Evolutionary conservation across 2,888 invertebrate species (phyloP).

Genomic region (Bombylius discolor): DNA sequence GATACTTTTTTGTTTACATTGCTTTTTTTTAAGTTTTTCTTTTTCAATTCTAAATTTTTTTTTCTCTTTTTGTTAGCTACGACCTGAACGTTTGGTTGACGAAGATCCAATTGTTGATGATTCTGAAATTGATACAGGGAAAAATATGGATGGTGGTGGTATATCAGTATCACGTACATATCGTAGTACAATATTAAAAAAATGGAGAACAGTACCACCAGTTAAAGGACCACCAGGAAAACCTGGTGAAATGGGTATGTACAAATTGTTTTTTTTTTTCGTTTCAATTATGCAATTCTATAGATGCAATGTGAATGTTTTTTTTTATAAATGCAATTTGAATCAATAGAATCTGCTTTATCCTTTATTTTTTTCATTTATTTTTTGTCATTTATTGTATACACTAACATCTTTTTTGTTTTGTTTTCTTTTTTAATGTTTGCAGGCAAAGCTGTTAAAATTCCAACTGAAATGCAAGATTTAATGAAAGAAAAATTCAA

Average conservation of each 20-base stretch:
- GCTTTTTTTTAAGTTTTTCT: no score
- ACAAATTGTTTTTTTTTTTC: no score
- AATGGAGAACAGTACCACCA: conserved; percentile 61
- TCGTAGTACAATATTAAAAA: conserved; percentile 40
- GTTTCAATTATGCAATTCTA: not conserved
- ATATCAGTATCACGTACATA: conserved; percentile 32
- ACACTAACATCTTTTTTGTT: not conserved
- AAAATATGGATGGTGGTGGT: conserved; percentile 30
- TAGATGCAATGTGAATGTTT: no score
- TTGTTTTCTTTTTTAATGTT: conserved; percentile 16
- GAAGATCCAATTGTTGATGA: conserved; percentile 35
- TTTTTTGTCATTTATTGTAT: no score
- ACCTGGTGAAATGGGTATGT: conserved; percentile 80
- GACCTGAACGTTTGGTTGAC: conserved; percentile 28
- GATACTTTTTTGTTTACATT: no score
- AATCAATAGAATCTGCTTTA: no score
- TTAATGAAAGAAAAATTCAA: conserved; percentile 91
- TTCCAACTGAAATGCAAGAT: conserved; percentile 73
- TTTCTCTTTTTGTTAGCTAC: conserved; percentile 10
- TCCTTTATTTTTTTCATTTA: no score
- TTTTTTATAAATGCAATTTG: no score
- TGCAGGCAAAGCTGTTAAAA: conserved; percentile 65
- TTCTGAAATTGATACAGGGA: conserved; percentile 36
- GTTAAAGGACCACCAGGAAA: conserved; percentile 52
- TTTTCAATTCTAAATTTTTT: not conserved